A percentile compares a stretch with the other conserved stretches of the same genome.
These are phyloP conservation scores for Erebia palarica DNA, from an alignment of 2,888 invertebrate species.

Conservation along the genomic window DNA sequence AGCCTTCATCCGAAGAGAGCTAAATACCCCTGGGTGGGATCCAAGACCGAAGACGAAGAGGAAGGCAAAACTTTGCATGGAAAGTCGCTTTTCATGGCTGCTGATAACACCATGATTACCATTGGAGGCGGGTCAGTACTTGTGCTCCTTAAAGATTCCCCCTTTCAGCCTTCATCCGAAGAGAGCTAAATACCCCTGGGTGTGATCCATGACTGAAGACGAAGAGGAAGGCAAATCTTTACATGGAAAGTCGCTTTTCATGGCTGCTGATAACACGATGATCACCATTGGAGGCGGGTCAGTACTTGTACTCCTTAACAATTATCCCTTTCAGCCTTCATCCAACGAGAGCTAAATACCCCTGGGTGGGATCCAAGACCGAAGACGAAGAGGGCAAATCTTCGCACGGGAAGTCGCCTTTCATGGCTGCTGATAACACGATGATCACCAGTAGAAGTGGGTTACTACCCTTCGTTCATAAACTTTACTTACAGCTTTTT, in stretches of 20 bases:
- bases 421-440: slow-evolving; percentile 91
- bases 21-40: slow-evolving; percentile 96
- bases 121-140: too few relatives aligned
- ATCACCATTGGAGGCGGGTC: too few relatives aligned
- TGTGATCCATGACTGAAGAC: too few relatives aligned
- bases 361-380: slow-evolving; percentile 93
- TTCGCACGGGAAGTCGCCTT: slow-evolving; percentile 91
- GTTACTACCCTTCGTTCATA: neutral
- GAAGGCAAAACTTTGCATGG: slow-evolving; percentile 79
- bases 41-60: slow-evolving; percentile 80
- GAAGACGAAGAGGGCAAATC: slow-evolving; percentile 46
- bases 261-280: slow-evolving; percentile 87
- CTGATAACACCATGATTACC: slow-evolving; percentile 64
- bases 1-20: slow-evolving; percentile 87
- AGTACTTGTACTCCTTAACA: slow-evolving; percentile 57
- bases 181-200: too few relatives aligned
- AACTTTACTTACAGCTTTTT: too few relatives aligned
- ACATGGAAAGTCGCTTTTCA: slow-evolving; percentile 94
- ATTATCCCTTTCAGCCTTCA: slow-evolving; percentile 77
- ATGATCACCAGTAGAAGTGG: too few relatives aligned
- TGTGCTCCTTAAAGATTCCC: too few relatives aligned
- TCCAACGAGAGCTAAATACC: slow-evolving; percentile 91
- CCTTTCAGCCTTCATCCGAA: too few relatives aligned
- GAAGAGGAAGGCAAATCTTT: slow-evolving; percentile 70
- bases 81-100: slow-evolving; percentile 96